Percentiles rank a stretch among this genome's conserved stretches.
Conservation (phyloP, 2,888 invertebrate genomes). For the Hyposoter didymator region DNA sequence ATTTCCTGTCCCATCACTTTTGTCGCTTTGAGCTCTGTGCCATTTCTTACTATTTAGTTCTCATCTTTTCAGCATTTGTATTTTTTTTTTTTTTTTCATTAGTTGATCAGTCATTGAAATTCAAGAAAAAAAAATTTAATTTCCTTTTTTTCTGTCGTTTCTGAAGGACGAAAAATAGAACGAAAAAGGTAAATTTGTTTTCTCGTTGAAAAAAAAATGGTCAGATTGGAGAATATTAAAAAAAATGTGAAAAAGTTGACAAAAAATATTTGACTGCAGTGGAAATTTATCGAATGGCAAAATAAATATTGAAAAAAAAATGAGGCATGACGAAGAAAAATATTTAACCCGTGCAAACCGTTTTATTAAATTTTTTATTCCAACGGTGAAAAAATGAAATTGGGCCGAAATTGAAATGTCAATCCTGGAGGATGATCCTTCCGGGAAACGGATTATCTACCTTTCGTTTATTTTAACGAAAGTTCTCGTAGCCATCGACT, state of each 20-base stretch:
- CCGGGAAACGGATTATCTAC: not conserved
- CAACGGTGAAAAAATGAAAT: conserved; percentile 38
- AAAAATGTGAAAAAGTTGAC: not conserved
- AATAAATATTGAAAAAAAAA: not conserved
- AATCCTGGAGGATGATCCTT: conserved; percentile 51
- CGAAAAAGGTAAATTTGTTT: not conserved
- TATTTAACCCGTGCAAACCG: not conserved
- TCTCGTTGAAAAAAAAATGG: not conserved
- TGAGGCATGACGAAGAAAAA: not conserved
- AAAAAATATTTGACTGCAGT: not conserved
- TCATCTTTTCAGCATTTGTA: not conserved
- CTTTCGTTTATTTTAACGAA: conserved; percentile 27
- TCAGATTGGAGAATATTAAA: not conserved
- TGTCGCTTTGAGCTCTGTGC: conserved; percentile 31
- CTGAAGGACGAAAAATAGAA: not conserved
- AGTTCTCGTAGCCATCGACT: conserved; percentile 30
- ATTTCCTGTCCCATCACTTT: conserved; percentile 38
- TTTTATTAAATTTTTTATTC: not conserved
- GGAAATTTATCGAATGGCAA: not conserved
- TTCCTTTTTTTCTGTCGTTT: not conserved
- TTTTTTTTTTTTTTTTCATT: not conserved
- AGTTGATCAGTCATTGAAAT: not conserved
- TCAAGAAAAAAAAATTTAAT: not conserved
- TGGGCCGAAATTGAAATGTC: conserved; percentile 64
- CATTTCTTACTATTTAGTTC: conserved; percentile 20